These are phyloP conservation scores for Hyles vespertilio DNA, from an alignment of 1,140 invertebrate species.

Conservation along the genomic window DNA sequence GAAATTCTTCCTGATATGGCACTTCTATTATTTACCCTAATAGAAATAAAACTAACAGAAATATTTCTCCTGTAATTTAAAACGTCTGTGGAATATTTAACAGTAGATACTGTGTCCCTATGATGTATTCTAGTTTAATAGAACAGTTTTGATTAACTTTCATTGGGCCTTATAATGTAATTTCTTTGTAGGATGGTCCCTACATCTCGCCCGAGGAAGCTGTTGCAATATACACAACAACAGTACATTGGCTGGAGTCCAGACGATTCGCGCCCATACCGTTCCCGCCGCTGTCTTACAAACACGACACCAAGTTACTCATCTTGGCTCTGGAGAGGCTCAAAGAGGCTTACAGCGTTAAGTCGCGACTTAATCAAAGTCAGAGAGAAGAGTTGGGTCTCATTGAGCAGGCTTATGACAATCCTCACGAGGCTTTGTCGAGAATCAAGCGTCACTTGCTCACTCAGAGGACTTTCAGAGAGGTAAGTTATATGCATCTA, in stretches of 20 bases:
- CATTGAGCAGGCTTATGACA: conserved; percentile 99
- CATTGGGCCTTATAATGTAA: too few species aligned
- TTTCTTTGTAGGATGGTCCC: conserved; percentile 88
- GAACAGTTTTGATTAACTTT: too few species aligned
- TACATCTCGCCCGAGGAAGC: conserved; percentile 99
- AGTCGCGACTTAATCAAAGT: conserved; percentile 98
- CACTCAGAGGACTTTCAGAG: conserved; percentile 98
- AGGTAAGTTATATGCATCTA: too few species aligned
- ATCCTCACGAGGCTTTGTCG: conserved; percentile 99
- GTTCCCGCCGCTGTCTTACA: conserved; percentile 99
- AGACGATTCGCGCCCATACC: conserved; percentile 98
- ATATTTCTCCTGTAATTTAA: too few species aligned
- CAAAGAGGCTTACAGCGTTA: conserved; percentile 99
- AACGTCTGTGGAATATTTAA: too few species aligned
- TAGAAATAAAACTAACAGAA: too few species aligned
- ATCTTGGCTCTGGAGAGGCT: conserved; percentile 97
- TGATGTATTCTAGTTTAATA: too few species aligned
- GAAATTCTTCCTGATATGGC: too few species aligned
- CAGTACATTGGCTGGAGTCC: conserved; percentile 99
- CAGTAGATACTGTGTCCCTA: too few species aligned
- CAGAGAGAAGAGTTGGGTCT: conserved; percentile 98
- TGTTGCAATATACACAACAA: conserved; percentile 99
- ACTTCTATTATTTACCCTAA: too few species aligned
- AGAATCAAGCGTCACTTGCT: conserved; percentile 99
- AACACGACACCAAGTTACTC: conserved; percentile 98